A percentile compares a stretch with the other conserved stretches of the same genome.
Conservation (phyloP, 2,797 vertebrate species). For the Phyllotis vaccarum region DNA sequence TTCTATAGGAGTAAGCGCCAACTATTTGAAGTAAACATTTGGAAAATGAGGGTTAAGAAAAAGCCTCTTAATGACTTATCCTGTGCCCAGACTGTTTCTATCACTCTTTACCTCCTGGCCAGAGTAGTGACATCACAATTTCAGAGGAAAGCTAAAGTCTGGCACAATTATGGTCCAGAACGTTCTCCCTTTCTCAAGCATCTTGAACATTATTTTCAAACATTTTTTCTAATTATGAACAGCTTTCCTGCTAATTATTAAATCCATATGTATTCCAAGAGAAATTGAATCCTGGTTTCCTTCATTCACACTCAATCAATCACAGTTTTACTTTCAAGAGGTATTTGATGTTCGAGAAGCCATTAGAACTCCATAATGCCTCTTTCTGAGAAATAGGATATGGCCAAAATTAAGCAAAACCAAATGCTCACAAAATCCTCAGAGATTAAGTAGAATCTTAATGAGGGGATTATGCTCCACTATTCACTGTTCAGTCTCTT, state of each 20-base stretch:
- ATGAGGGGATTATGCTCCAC: slow-evolving; percentile 45
- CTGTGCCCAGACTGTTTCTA: not conserved
- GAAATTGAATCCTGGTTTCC: slow-evolving; percentile 64
- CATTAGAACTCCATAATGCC: slow-evolving; percentile 59
- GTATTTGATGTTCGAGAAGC: slow-evolving; percentile 77
- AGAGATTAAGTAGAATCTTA: slow-evolving; percentile 63
- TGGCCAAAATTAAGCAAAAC: slow-evolving; percentile 74
- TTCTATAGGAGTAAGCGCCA: not conserved
- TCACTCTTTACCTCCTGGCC: not conserved
- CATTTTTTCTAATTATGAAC: slow-evolving; percentile 67
- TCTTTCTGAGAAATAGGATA: slow-evolving; percentile 72
- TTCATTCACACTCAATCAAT: slow-evolving; percentile 69
- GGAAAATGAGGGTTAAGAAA: slow-evolving; percentile 12
- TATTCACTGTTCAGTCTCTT: slow-evolving; percentile 22
- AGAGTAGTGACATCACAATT: slow-evolving; percentile 23
- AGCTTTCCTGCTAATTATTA: slow-evolving; percentile 73
- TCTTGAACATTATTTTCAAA: slow-evolving; percentile 42
- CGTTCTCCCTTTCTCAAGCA: slow-evolving; percentile 46
- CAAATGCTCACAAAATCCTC: slow-evolving; percentile 71
- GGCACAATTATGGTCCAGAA: not conserved
- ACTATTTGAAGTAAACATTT: slow-evolving; percentile 23
- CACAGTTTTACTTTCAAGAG: slow-evolving; percentile 72
- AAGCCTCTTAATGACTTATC: not conserved
- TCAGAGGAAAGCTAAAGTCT: slow-evolving; percentile 4
- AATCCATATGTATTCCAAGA: slow-evolving; percentile 74